These are phyloP conservation scores for Dromas ardeola DNA, from an alignment of 2,113 vertebrate species.

Conservation along the genomic window DNA sequence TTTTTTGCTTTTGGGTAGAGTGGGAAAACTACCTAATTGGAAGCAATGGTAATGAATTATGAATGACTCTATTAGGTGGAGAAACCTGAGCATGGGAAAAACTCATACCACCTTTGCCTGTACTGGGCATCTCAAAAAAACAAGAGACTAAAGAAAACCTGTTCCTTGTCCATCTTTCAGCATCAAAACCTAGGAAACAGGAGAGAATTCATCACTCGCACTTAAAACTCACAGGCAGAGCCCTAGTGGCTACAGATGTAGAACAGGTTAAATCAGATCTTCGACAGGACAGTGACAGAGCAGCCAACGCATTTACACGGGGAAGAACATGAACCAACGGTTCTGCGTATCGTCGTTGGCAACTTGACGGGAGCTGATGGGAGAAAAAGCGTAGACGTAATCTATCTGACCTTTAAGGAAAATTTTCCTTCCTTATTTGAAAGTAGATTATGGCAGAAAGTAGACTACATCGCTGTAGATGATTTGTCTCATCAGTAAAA, in stretches of 20 bases:
- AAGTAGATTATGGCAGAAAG: neutral
- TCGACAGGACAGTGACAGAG: neutral
- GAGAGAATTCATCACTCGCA: neutral
- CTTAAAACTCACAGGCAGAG: neutral
- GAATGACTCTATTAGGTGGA: neutral
- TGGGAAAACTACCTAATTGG: neutral
- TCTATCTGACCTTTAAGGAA: neutral
- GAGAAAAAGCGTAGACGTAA: neutral
- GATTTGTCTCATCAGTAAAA: neutral
- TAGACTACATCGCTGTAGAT: neutral
- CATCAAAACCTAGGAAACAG: neutral
- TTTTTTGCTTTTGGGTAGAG: neutral
- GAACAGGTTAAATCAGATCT: neutral
- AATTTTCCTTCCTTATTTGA: neutral
- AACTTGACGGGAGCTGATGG: neutral
- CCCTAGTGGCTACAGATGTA: neutral
- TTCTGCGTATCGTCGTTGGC: accelerated
- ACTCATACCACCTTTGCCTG: neutral
- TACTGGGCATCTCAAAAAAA: neutral
- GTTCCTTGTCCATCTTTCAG: neutral
- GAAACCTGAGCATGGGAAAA: neutral
- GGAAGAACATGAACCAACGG: neutral
- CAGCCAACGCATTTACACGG: accelerated
- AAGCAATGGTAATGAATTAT: neutral
- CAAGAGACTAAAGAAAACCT: neutral